Evolutionary conservation across 2,888 invertebrate species (phyloP).

Genomic region (Elmis aenea): DNA sequence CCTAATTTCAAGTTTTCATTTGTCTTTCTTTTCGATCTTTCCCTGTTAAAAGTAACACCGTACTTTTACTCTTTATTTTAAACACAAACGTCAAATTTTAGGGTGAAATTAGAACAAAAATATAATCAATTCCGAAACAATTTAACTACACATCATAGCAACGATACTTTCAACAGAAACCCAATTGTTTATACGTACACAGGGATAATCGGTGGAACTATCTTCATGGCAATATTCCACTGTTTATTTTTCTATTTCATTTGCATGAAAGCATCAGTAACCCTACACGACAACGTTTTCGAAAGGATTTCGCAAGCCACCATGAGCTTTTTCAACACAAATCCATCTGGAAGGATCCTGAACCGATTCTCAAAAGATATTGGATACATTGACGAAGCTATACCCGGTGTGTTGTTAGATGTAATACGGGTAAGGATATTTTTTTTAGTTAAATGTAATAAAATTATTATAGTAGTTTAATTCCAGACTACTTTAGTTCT

Average conservation of each 20-base stretch:
- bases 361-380: constrained; percentile 48
- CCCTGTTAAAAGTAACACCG: too few relatives aligned
- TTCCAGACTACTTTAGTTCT: constrained; percentile 48
- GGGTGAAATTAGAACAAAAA: too few relatives aligned
- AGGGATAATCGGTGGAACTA: constrained; percentile 45
- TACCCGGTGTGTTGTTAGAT: constrained; percentile 46
- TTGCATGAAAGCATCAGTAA: constrained; percentile 39
- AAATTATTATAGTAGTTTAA: constrained; percentile 19
- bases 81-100: too few relatives aligned
- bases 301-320: constrained; percentile 35
- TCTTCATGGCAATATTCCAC: constrained; percentile 39
- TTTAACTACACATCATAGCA: too few relatives aligned
- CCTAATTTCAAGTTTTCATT: too few relatives aligned
- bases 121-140: too few relatives aligned
- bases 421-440: constrained; percentile 40
- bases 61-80: too few relatives aligned
- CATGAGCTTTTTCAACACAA: constrained; percentile 44
- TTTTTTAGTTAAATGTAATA: too few relatives aligned
- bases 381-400: constrained; percentile 58
- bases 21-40: too few relatives aligned
- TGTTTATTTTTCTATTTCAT: constrained; percentile 40
- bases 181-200: constrained; percentile 48
- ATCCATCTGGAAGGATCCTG: constrained; percentile 42
- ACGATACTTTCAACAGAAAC: constrained; percentile 10
- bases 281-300: constrained; percentile 40